Conservation (phyloP, 1,140 invertebrate genomes). For the Octopus sinensis region DNA sequence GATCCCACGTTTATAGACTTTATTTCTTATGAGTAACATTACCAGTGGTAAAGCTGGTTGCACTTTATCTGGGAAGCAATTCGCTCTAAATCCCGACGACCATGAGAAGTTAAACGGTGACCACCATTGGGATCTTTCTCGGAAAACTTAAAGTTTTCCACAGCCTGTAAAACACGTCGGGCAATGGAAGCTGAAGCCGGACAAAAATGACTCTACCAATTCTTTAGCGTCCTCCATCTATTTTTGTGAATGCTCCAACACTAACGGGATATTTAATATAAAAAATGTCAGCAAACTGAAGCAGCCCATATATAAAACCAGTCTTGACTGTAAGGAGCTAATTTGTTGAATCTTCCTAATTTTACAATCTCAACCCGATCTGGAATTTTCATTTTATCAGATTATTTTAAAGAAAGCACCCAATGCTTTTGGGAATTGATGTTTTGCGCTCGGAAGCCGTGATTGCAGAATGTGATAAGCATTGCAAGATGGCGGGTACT, state of each 20-base stretch:
- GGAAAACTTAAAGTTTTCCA: constrained; percentile 89
- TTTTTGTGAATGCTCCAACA: constrained; percentile 90
- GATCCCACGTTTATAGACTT: too few relatives aligned
- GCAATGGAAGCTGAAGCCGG: constrained; percentile 84
- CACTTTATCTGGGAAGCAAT: constrained; percentile 86
- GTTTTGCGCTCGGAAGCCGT: constrained; percentile 44
- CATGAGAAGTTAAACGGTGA: constrained; percentile 82
- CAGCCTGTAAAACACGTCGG: constrained; percentile 87
- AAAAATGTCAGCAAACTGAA: constrained; percentile 90
- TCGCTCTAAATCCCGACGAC: constrained; percentile 91
- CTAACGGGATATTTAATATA: constrained; percentile 90
- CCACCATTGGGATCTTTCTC: constrained; percentile 84
- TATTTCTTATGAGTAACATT: too few relatives aligned
- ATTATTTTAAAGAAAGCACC: constrained; percentile 95
- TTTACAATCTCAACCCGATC: constrained; percentile 97
- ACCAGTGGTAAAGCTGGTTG: not conserved
- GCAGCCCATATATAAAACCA: constrained; percentile 96
- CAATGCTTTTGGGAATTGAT: constrained; percentile 91
- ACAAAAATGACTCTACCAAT: constrained; percentile 94
- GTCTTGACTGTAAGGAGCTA: constrained; percentile 95
- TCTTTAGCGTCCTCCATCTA: constrained; percentile 92
- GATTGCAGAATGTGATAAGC: not conserved
- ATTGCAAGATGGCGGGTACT: too few relatives aligned
- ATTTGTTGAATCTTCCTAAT: constrained; percentile 88
- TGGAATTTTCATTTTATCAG: constrained; percentile 94